Evolutionary conservation across 2,888 invertebrate genomes (phyloP).

Genomic region (Allophyes oxyacanthae): DNA sequence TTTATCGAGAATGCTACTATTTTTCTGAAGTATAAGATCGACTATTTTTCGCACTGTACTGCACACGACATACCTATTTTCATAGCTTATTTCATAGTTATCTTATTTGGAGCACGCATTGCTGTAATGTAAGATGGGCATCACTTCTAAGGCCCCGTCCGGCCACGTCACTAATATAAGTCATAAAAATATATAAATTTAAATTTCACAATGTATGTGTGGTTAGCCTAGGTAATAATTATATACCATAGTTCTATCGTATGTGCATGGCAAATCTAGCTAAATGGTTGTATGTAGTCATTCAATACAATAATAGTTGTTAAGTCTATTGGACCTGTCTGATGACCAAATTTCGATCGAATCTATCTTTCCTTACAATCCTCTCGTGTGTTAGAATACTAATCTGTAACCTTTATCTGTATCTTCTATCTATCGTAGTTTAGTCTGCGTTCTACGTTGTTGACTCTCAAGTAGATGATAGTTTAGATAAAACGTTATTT

Average conservation of each 20-base stretch:
- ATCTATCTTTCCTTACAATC: slow-evolving; percentile 54
- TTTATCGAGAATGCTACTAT: slow-evolving; percentile 83
- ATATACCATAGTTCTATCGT: slow-evolving; percentile 74
- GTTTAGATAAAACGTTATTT: slow-evolving; percentile 81
- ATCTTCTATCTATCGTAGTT: slow-evolving; percentile 74
- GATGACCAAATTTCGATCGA: slow-evolving; percentile 58
- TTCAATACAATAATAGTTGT: slow-evolving; percentile 84
- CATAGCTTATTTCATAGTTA: slow-evolving; percentile 81
- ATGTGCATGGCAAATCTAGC: slow-evolving; percentile 86
- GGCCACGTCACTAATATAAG: slow-evolving; percentile 72
- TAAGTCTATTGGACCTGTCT: slow-evolving; percentile 64
- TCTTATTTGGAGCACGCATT: slow-evolving; percentile 77
- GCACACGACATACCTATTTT: slow-evolving; percentile 85
- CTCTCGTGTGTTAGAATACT: slow-evolving; percentile 60
- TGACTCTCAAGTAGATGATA: slow-evolving; percentile 82
- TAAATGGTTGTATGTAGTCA: slow-evolving; percentile 86
- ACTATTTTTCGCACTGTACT: slow-evolving; percentile 83
- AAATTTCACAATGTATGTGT: slow-evolving; percentile 83
- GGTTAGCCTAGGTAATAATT: slow-evolving; percentile 82
- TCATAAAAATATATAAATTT: slow-evolving; percentile 68
- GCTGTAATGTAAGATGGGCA: slow-evolving; percentile 71
- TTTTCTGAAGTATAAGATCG: slow-evolving; percentile 81
- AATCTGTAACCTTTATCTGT: slow-evolving; percentile 72
- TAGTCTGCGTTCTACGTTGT: slow-evolving; percentile 86
- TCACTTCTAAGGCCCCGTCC: slow-evolving; percentile 74